These are phyloP conservation scores for Suillia variegata DNA, from an alignment of 2,888 invertebrate species.

Conservation along the genomic window DNA sequence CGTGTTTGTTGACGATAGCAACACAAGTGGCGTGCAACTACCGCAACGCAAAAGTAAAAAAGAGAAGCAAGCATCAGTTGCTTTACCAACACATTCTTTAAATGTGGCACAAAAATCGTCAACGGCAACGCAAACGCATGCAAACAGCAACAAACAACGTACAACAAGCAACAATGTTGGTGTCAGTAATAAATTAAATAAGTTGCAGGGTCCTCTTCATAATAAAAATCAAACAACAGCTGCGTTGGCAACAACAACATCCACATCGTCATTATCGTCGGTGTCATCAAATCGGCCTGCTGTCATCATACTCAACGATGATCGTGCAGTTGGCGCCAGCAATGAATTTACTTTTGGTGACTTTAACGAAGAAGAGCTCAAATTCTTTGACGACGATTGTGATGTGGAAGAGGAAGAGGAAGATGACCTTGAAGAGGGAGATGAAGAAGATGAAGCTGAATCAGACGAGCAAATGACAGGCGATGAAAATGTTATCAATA, in stretches of 20 bases:
- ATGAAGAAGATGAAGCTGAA: slow-evolving; percentile 14
- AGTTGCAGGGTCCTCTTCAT: neutral
- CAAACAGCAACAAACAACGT: slow-evolving; percentile 21
- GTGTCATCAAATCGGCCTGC: slow-evolving; percentile 64
- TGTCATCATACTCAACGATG: slow-evolving; percentile 74
- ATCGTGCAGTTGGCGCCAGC: slow-evolving; percentile 61
- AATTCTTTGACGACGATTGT: slow-evolving; percentile 47
- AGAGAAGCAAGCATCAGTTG: slow-evolving; percentile 16
- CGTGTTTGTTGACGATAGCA: neutral
- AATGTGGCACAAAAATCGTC: slow-evolving; percentile 25
- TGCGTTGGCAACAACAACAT: slow-evolving; percentile 10
- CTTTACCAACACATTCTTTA: slow-evolving; percentile 8
- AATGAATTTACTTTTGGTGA: slow-evolving; percentile 74
- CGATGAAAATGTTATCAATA: neutral
- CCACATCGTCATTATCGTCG: slow-evolving; percentile 10
- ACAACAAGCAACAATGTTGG: neutral
- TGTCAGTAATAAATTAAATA: neutral
- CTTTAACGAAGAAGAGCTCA: slow-evolving; percentile 60
- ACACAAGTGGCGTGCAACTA: neutral
- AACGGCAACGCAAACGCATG: slow-evolving; percentile 26
- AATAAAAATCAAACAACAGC: slow-evolving; percentile 10
- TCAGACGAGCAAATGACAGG: slow-evolving; percentile 12
- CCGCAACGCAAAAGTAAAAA: slow-evolving; percentile 27
- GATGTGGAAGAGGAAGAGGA: slow-evolving; percentile 26
- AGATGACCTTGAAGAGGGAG: slow-evolving; percentile 15